Conservation (phyloP, 2,113 vertebrate species). For the Psettodes erumei region DNA sequence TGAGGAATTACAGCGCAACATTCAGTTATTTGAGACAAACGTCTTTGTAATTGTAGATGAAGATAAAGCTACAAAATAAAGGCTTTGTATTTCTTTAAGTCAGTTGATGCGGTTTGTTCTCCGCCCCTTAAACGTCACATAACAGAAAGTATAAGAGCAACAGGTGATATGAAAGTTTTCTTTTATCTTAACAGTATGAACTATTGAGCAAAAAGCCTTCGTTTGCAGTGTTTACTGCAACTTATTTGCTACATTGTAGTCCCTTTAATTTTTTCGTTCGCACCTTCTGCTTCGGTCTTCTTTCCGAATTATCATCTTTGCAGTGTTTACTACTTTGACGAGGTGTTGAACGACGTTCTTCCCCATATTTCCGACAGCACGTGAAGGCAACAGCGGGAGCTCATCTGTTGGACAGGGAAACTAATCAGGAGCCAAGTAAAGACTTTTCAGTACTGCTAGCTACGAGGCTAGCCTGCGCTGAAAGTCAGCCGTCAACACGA, state of each 20-base stretch:
- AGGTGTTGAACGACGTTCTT: background rate
- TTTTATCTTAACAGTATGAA: background rate
- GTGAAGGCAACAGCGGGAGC: conserved; percentile 66
- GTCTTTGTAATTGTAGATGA: background rate
- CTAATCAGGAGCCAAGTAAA: conserved; percentile 77
- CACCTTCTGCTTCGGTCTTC: background rate
- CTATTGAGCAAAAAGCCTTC: background rate
- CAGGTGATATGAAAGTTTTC: background rate
- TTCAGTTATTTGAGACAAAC: background rate
- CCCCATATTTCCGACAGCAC: conserved; percentile 8
- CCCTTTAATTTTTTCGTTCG: background rate
- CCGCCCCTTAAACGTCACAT: conserved; percentile 57
- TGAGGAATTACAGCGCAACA: too few species aligned
- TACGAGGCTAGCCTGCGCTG: conserved; percentile 39
- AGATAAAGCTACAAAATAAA: background rate
- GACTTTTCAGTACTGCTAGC: conserved; percentile 68
- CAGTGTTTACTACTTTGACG: background rate
- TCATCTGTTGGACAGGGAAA: conserved; percentile 79
- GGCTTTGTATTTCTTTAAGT: background rate
- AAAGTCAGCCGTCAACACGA: conserved; percentile 30
- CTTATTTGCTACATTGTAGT: background rate
- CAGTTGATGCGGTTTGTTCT: background rate
- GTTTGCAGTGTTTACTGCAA: background rate
- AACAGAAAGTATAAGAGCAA: conserved; percentile 16
- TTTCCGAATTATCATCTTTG: background rate